phyloP scores from a whole-genome alignment of 2,797 vertebrate species.

The Erethizon dorsatum region DNA sequence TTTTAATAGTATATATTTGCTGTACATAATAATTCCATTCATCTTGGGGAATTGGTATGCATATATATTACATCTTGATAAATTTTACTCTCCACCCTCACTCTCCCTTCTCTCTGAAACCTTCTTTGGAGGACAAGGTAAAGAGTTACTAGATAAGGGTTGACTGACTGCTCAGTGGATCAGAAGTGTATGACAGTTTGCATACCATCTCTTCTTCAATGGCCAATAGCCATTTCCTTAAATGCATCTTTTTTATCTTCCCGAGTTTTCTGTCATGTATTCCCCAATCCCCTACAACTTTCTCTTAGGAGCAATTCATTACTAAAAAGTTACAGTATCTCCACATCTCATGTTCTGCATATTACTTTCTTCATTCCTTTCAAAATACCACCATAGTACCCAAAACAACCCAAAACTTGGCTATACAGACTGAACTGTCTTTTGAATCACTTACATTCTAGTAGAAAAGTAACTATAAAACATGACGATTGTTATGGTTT shows the following conservation, averaged over 20 bases:
- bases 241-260: not conserved
- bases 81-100: not conserved
- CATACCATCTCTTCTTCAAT: rapidly evolving
- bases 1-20: not conserved
- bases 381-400: not conserved
- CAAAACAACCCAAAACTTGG: not conserved
- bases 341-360: not conserved
- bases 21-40: not conserved
- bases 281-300: not conserved
- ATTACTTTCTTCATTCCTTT: not conserved
- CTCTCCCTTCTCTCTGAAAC: not conserved
- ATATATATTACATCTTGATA: not conserved
- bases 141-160: not conserved
- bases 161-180: not conserved
- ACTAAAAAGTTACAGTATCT: not conserved
- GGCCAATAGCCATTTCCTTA: not conserved
- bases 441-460: not conserved
- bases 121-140: not conserved
- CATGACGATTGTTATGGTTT: not conserved
- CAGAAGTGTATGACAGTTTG: not conserved
- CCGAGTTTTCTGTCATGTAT: not conserved
- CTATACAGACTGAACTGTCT: not conserved
- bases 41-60: not conserved
- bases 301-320: not conserved
- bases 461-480: not conserved